Evolutionary conservation across 1,140 invertebrate genomes (phyloP).

Genomic region (Micrasema longulum): DNA sequence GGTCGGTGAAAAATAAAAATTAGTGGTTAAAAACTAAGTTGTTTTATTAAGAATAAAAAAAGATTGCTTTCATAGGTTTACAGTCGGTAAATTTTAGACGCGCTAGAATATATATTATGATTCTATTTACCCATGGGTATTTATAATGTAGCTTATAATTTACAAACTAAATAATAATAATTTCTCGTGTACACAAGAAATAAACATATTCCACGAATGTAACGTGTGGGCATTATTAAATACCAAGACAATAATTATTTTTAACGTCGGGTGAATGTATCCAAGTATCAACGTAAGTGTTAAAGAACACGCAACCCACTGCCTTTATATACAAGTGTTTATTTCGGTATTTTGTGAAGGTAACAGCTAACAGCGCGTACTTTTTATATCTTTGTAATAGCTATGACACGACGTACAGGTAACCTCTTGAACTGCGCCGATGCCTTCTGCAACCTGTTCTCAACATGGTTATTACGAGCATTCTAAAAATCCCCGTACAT

Average conservation of each 20-base stretch:
- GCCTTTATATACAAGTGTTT: neutral
- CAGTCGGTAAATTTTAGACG: neutral
- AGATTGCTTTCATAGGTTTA: neutral
- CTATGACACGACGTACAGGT: neutral
- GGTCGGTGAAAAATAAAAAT: no score
- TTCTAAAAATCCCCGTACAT: no score
- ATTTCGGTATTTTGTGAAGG: neutral
- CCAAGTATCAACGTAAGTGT: neutral
- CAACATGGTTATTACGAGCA: neutral
- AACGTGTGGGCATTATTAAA: constrained; percentile 9
- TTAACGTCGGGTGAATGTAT: constrained; percentile 13
- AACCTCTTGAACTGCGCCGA: constrained; percentile 16
- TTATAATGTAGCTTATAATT: neutral
- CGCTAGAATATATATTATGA: neutral
- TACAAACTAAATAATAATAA: neutral
- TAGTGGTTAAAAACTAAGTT: no score
- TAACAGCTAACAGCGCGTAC: constrained; percentile 6
- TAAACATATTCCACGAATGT: constrained; percentile 10
- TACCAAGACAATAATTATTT: constrained; percentile 25
- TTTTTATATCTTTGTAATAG: constrained; percentile 1
- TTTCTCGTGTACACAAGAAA: constrained; percentile 2
- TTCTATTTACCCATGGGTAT: neutral
- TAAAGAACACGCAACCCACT: constrained; percentile 19
- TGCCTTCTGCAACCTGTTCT: neutral
- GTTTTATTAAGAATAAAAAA: no score